A percentile compares a stretch with the other conserved stretches of the same genome.
phyloP scores from a whole-genome alignment of 2,888 invertebrate genomes.

The Diabrotica balteata region DNA sequence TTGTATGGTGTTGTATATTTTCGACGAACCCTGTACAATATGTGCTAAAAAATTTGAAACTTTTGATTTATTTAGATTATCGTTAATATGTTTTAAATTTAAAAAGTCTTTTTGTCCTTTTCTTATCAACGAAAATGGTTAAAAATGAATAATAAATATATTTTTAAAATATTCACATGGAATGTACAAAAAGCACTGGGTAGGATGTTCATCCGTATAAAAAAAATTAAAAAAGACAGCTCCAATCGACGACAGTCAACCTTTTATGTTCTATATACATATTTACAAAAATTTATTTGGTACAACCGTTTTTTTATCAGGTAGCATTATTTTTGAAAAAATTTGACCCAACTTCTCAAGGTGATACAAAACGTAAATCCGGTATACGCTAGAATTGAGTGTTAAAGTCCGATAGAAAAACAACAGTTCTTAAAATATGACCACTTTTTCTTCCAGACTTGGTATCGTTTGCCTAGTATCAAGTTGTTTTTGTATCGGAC shows the following conservation, averaged over 20 bases:
- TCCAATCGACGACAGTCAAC: slow-evolving; percentile 39
- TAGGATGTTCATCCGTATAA: slow-evolving; percentile 32
- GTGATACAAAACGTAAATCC: no score
- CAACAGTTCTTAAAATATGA: no score
- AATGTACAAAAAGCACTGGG: slow-evolving; percentile 37
- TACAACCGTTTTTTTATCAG: slow-evolving; percentile 49
- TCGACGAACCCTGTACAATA: slow-evolving; percentile 13
- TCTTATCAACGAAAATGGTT: neutral
- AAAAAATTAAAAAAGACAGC: slow-evolving; percentile 37
- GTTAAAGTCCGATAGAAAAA: no score
- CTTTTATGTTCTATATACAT: slow-evolving; percentile 39
- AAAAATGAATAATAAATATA: slow-evolving; percentile 40
- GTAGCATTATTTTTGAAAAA: slow-evolving; percentile 43
- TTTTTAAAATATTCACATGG: slow-evolving; percentile 32
- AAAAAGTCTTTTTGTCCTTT: slow-evolving; percentile 12
- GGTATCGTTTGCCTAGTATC: no score
- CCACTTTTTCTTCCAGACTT: no score
- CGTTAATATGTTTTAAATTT: slow-evolving; percentile 19
- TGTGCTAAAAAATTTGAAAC: slow-evolving; percentile 26
- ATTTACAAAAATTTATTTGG: slow-evolving; percentile 51
- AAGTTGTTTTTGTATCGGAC: no score
- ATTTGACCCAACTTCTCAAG: neutral
- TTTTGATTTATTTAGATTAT: slow-evolving; percentile 21
- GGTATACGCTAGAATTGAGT: no score
- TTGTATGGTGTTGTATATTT: neutral